Percentiles rank a stretch among this genome's conserved stretches.
These are phyloP conservation scores for Hemitrygon akajei DNA, from an alignment of 2,797 vertebrate genomes.

Conservation along the genomic window DNA sequence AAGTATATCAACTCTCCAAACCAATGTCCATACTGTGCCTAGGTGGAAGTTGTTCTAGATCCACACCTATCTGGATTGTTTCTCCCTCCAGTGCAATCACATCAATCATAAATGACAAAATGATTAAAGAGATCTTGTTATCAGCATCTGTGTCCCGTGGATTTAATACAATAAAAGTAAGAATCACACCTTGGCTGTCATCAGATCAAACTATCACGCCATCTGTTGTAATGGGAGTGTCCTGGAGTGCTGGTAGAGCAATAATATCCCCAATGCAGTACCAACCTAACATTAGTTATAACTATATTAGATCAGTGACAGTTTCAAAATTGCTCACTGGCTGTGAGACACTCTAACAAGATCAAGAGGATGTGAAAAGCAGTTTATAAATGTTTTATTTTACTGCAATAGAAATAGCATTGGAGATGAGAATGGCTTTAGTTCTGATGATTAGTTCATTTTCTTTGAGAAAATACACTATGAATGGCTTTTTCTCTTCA, in stretches of 20 bases:
- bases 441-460: not conserved
- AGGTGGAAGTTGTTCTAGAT: no score
- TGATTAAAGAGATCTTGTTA: not conserved
- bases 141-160: not conserved
- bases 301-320: not conserved
- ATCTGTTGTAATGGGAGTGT: not conserved
- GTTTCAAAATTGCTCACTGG: no score
- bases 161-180: not conserved
- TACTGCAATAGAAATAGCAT: not conserved
- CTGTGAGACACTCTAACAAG: no score
- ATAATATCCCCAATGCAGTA: not conserved
- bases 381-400: no score
- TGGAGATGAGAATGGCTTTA: not conserved
- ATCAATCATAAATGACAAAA: no score
- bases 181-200: not conserved
- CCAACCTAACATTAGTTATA: not conserved
- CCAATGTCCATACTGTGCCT: no score
- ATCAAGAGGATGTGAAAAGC: no score
- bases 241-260: not conserved
- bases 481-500: not conserved
- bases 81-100: no score
- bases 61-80: no score
- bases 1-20: not conserved
- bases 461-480: not conserved
- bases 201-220: not conserved